Base-by-base conservation (phyloP, 2,797 vertebrate genomes). In the Hirundo rustica region DNA sequence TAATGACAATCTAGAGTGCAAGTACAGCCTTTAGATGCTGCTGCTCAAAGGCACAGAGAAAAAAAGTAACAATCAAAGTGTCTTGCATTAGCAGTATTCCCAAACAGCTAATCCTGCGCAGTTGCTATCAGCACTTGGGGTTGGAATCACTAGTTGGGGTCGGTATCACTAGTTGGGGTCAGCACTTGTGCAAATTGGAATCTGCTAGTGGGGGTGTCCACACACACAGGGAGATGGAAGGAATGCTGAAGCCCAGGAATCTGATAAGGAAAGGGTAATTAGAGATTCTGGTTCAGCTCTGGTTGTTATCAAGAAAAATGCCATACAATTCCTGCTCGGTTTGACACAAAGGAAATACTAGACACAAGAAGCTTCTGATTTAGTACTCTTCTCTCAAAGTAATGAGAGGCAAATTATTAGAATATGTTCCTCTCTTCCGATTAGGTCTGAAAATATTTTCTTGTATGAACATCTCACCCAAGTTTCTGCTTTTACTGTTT, bases 121-220 rank as follows among this genome's bases (percentile, higher is more conserved):
- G 9, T 3, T 36, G 20, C 9, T 22, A 44, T 62, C 20, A 38
- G 36, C 36, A 38, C 10, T 38, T 38, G 36, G 10, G 36, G 36
- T 38, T 38, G 36, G 36, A 38, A 38, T 38, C 36, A 38, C 36
- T 38, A 38, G 22, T 45, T 25, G 23, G 5, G 14, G 9, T 53
- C 54, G n/a, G 36, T 38, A 38, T 38, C 36, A 38, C 36, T 38
- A 38, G 22, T 45, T 25, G 23, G 5, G 14, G 9, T 53, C 54
- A 68, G 18, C 27, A 29, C 18, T 42, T 68, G 34, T 40, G 42
- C 22, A 73, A 44, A 54, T 3, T 32, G 23, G 25, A 55, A 54
- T 15, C 19, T 18, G 1, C 16, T 55, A 6, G 6, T 25, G 22
- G 4, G 13, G 2, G 4, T 9, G 12, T 47, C 18, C 32, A 11